Evolutionary conservation across 53 echinoderm and acorn worm species (phyloP), one percentile per base, ranked within the genome.

Genomic region (Echinometra lucunter): DNA sequence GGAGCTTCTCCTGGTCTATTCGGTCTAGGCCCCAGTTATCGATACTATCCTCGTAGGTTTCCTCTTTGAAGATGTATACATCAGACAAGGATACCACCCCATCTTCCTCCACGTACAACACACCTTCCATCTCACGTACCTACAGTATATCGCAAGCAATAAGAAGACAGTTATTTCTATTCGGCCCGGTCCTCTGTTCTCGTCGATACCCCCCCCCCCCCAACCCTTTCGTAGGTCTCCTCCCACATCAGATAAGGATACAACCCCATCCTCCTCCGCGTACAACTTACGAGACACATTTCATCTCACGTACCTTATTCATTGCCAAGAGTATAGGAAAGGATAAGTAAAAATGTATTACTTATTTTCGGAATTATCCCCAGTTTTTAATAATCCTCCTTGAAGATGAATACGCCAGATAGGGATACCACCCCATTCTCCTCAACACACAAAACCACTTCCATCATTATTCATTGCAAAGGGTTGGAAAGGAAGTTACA

Each of bases 81-180:
- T 88, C 88, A 35, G 58, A 16, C 1, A 40, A 25, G n/a, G 58
- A 60, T 18, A 90, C 90, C 15, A 90, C 66, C n/a, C 90, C 90
- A 38, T 90, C 90, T 6, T 90, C 90, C 66, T 90, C 90, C 63
- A 90, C 90, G 63, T 90, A 90, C 38, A 17, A 25, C 23, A 90
- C 90, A 40, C 90, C 90, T 37, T 90, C 90, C 90, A 90, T 90
- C 58, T 90, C 63, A 21, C 89, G 56, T 8, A 89, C 89, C 89
- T 88, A n/a, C n/a, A n/a, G n/a, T n/a, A n/a, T n/a, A n/a, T n/a
- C n/a, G n/a, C n/a, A n/a, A n/a, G n/a, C n/a, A n/a, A n/a, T n/a
- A n/a, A n/a, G n/a, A n/a, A n/a, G n/a, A n/a, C n/a, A n/a, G n/a
- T n/a, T n/a, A n/a, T n/a, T n/a, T 89, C 89, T 37, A 89, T 89